A percentile compares a stretch with the other conserved stretches of the same genome.
phyloP scores from a whole-genome alignment of 2,113 vertebrate species.

The Alethe castanea region DNA sequence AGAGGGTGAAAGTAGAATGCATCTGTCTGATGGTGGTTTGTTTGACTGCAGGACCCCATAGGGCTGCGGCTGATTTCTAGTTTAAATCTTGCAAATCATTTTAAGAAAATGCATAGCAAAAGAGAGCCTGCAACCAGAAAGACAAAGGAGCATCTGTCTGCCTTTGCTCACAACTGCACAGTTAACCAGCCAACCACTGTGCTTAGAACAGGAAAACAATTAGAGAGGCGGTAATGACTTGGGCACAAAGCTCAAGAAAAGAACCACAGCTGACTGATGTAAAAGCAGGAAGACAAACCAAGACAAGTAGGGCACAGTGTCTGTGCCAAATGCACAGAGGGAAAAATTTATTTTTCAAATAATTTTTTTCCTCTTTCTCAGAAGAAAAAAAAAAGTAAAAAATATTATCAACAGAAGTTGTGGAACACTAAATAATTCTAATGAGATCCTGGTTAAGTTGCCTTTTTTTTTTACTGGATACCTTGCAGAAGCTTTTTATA shows the following conservation, averaged over 20 bases:
- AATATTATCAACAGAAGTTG: background rate
- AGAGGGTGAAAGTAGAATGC: background rate
- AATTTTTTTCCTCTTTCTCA: background rate
- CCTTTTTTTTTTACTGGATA: background rate
- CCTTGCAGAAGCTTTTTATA: background rate
- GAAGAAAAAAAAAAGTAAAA: background rate
- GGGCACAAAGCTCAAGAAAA: background rate
- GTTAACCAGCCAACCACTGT: background rate
- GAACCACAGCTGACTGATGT: background rate
- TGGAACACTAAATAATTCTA: background rate
- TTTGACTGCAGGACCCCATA: background rate
- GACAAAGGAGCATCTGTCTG: background rate
- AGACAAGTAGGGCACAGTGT: background rate
- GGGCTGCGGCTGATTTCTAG: background rate
- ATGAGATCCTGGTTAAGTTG: background rate
- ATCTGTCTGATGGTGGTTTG: background rate
- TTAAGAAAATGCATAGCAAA: background rate
- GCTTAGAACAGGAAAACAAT: background rate
- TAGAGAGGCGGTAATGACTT: background rate
- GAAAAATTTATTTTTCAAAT: background rate
- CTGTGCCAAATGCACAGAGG: background rate
- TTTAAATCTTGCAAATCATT: background rate
- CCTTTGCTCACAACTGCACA: background rate
- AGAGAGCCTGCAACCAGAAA: background rate
- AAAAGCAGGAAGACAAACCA: background rate